Base-by-base conservation (phyloP, 2,888 invertebrate species). In the Amphipyra tragopoginis region DNA sequence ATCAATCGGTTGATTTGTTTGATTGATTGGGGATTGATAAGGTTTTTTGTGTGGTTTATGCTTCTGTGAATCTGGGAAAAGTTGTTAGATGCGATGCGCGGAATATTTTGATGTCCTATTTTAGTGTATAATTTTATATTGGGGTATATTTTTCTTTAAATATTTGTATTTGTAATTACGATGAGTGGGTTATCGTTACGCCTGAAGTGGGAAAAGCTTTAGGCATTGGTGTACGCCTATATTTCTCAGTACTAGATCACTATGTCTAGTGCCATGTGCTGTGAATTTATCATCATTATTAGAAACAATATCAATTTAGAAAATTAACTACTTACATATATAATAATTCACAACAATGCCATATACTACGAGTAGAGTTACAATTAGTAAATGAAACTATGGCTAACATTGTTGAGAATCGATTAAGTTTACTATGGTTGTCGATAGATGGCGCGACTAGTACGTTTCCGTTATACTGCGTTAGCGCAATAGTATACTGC, bases 1-100 rank as follows among this genome's bases (percentile, higher is more conserved):
- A 57, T 72, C 71, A 43, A 70, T 59, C 49, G 47, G 49, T 29
- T 47, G 38, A 49, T 9, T 74, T 43, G 8, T 59, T 61, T 61
- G 60, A 78, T 72, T 75, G 62, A 76, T 77, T 51, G 55, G 56
- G 36, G 29, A 65, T 66, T 63, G 54, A 72, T 60, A 58, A 43
- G 39, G 29, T 49, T 73, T 68, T 68, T 67, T 6, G 36, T 15
- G 34, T 53, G 39, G 29, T 56, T 43, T 53, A 45, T 64, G 40
- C 9, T 34, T 47, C 14, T 49, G 44, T 34, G 52, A n/a, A 62
- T 69, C 63, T 69, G 62, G 10, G 54, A 33, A 29, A n/a, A 44
- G 56, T 34, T 49, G 13, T 34, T 5, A 38, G 5, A 39, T 65
- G n/a, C 47, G 69, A 65, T 68, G 51, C 38, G 3, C 29, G 29